Evolutionary conservation across 2,113 vertebrate species (phyloP), one percentile per base, ranked within the genome.

Genomic region (Solea senegalensis): DNA sequence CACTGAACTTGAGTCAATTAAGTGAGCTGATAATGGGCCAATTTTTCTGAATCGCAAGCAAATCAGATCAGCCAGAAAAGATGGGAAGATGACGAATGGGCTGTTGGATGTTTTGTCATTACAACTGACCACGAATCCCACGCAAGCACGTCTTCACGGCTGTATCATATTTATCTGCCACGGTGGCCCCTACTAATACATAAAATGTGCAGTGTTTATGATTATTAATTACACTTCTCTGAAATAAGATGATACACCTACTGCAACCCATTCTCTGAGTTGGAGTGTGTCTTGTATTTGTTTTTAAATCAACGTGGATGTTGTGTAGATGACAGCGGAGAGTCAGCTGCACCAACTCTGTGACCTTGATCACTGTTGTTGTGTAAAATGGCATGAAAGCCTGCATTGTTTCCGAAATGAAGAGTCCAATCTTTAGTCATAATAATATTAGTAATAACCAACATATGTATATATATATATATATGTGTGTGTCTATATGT

Each of bases 21-120:
- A 71, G 40, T 82, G 71, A 86, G n/a, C n/a, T n/a, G n/a, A n/a
- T 49, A 88, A 88, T 83, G 68, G 82, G 79, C 44, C 69, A 34
- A 39, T 84, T 84, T 78, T 68, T 68, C 67, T 60, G 52, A 21
- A 34, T 28, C 55, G 62, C 43, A 57, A 49, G 57, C 51, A 85
- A 94, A 87, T 54, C 78, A 91, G 92, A 89, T 92, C 92, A 93
- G 65, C 65, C 83, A 72, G 85, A 89, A 83, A 72, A 67, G 13
- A 73, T 63, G 44, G 74, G 12, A 71, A 67, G 11, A 70, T 67
- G 48, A 76, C 8, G 68, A 82, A 72, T 65, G 41, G 50, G 59
- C 64, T 54, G 75, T 82, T 83, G 68, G 62, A 67, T 59, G 34
- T 46, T 52, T 44, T 56, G 41, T 39, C 41, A 6, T 56, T 34